Conservation (phyloP, 2,113 vertebrate genomes). For the Gallinago undulata region DNA sequence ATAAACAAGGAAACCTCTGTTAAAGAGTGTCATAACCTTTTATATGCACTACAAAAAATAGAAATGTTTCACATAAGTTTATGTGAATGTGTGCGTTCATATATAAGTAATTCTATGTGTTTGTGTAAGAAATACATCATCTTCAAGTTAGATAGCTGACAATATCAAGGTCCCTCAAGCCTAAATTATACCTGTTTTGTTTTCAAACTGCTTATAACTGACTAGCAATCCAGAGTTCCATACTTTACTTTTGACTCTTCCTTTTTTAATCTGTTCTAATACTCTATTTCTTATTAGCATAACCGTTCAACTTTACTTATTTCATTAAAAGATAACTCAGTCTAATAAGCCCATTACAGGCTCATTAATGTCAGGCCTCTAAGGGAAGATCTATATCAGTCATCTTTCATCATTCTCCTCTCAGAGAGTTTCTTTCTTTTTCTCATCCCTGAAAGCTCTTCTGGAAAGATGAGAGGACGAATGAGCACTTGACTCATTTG, state of each 20-base stretch:
- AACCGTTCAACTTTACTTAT: background rate
- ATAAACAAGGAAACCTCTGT: background rate
- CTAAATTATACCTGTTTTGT: background rate
- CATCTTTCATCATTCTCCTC: background rate
- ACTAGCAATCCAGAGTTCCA: background rate
- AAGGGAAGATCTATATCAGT: background rate
- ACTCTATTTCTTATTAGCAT: background rate
- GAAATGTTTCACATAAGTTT: background rate
- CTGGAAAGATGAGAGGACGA: background rate
- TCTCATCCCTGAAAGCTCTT: background rate
- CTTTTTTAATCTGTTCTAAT: background rate
- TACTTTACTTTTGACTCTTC: background rate
- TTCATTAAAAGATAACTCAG: slow-evolving; percentile 16
- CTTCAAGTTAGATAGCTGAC: background rate
- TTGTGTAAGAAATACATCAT: background rate
- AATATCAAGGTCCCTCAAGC: background rate
- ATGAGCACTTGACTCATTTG: background rate
- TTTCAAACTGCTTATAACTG: background rate
- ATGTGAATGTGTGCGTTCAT: background rate
- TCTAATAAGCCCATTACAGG: background rate
- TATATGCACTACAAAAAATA: background rate
- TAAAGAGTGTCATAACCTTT: background rate
- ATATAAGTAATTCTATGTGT: background rate
- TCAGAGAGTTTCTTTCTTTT: background rate
- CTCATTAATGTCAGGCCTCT: slow-evolving; percentile 1